Conservation (phyloP, 2,113 vertebrate species). For the Thamnaconus septentrionalis region DNA sequence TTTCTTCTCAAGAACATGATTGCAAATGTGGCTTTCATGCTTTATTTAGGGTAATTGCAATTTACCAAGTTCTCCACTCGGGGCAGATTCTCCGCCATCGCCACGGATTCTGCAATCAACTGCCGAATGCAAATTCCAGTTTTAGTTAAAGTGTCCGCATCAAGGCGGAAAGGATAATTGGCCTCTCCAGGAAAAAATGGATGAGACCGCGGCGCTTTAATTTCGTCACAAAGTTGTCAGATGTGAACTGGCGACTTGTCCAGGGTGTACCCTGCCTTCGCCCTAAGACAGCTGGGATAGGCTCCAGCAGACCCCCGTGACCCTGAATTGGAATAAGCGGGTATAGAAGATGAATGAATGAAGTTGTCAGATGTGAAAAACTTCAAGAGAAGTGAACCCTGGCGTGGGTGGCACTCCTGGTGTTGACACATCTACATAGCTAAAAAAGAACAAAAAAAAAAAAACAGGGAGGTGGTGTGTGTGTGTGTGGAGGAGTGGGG, state of each 20-base stretch:
- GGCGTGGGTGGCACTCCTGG: no score
- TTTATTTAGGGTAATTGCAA: constrained; percentile 25
- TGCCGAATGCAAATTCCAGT: constrained; percentile 5
- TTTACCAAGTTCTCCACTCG: constrained; percentile 14
- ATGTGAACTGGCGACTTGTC: no score
- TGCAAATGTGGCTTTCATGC: constrained; percentile 9
- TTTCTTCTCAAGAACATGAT: neutral
- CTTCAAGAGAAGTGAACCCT: no score
- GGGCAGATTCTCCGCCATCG: constrained; percentile 18
- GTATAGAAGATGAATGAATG: no score
- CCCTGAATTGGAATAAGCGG: no score
- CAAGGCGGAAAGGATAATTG: constrained; percentile 14
- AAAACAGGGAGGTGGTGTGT: no score
- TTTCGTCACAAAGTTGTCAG: neutral
- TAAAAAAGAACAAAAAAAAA: no score
- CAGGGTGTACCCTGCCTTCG: no score
- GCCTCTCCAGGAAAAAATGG: constrained; percentile 1
- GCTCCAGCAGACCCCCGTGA: no score
- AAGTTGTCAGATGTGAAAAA: neutral
- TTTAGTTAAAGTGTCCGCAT: neutral
- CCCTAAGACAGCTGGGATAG: no score
- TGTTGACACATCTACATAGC: no score
- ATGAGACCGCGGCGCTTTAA: neutral
- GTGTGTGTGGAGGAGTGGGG: constrained; percentile 1
- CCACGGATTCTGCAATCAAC: constrained; percentile 23